Evolutionary conservation across 2,888 invertebrate species (phyloP).

Genomic region (Glaucopsyche alexis): DNA sequence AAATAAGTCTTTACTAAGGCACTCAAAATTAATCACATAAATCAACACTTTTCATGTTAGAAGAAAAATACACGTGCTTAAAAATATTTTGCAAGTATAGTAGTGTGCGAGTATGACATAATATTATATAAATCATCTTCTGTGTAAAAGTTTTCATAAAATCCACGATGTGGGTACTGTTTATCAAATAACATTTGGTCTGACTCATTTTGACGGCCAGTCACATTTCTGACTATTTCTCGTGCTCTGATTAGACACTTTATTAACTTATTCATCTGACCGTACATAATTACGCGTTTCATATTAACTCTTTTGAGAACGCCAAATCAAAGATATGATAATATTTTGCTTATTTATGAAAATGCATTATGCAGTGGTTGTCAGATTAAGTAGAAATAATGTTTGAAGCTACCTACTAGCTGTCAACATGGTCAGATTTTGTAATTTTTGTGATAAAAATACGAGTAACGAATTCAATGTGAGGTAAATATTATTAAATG

Average conservation of each 20-base stretch:
- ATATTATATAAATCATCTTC: background rate
- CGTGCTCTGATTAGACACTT: too few species aligned
- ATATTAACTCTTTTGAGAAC: too few species aligned
- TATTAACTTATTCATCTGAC: too few species aligned
- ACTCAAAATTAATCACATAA: too few species aligned
- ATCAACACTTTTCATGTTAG: too few species aligned
- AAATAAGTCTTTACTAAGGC: too few species aligned
- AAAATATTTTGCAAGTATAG: background rate
- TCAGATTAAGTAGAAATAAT: background rate
- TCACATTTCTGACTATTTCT: background rate
- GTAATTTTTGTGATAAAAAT: conserved; percentile 39
- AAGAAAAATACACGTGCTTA: too few species aligned
- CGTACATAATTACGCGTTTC: too few species aligned
- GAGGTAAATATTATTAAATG: conserved; percentile 26
- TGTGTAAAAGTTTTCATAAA: background rate
- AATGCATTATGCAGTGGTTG: background rate
- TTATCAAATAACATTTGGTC: background rate
- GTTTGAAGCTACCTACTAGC: background rate
- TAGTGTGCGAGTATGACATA: background rate
- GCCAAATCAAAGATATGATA: too few species aligned
- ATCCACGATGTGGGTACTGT: background rate
- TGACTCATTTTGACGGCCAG: background rate
- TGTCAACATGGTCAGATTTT: conserved; percentile 16
- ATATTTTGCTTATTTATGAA: too few species aligned
- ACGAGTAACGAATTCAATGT: conserved; percentile 34